These are phyloP conservation scores for Drosophila siamana DNA, from an alignment of 2,888 invertebrate genomes.

Conservation along the genomic window DNA sequence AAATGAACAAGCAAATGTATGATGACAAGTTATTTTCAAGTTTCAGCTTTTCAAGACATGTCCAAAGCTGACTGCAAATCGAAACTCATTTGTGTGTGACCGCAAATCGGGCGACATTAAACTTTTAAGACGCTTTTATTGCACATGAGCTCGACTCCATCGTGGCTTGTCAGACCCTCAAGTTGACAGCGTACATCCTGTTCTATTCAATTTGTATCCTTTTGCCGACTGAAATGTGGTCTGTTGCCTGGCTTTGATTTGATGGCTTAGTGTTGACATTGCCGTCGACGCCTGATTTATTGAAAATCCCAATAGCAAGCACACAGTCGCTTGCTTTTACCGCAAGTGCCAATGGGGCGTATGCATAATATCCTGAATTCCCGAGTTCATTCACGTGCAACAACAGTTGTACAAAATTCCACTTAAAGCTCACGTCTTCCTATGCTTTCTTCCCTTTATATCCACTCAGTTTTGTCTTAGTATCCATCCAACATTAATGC, in stretches of 20 bases:
- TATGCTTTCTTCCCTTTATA: slow-evolving; percentile 1
- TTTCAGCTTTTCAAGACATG: slow-evolving; percentile 24
- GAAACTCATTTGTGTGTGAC: slow-evolving; percentile 68
- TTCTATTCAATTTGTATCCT: slow-evolving; percentile 66
- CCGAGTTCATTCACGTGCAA: slow-evolving; percentile 45
- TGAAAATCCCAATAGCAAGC: slow-evolving; percentile 44
- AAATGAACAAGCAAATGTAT: neutral
- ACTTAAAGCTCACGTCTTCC: slow-evolving; percentile 10
- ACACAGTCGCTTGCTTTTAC: slow-evolving; percentile 4
- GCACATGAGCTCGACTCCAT: slow-evolving; percentile 50
- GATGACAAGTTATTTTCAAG: slow-evolving; percentile 21
- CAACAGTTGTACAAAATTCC: slow-evolving; percentile 14
- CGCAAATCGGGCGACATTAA: slow-evolving; percentile 72
- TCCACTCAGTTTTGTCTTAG: slow-evolving; percentile 26
- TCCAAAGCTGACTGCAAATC: slow-evolving; percentile 32
- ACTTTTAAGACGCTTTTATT: slow-evolving; percentile 80
- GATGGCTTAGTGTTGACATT: slow-evolving; percentile 65
- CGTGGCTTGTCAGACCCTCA: slow-evolving; percentile 27
- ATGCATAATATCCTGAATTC: slow-evolving; percentile 51
- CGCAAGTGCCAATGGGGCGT: slow-evolving; percentile 24
- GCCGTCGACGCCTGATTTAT: slow-evolving; percentile 63
- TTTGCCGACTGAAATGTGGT: slow-evolving; percentile 26
- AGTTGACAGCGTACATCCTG: slow-evolving; percentile 30
- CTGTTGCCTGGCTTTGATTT: slow-evolving; percentile 63
- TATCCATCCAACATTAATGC: slow-evolving; percentile 8